Base-by-base conservation (phyloP, 2,797 vertebrate species). In the Tauraco hartlaubi region DNA sequence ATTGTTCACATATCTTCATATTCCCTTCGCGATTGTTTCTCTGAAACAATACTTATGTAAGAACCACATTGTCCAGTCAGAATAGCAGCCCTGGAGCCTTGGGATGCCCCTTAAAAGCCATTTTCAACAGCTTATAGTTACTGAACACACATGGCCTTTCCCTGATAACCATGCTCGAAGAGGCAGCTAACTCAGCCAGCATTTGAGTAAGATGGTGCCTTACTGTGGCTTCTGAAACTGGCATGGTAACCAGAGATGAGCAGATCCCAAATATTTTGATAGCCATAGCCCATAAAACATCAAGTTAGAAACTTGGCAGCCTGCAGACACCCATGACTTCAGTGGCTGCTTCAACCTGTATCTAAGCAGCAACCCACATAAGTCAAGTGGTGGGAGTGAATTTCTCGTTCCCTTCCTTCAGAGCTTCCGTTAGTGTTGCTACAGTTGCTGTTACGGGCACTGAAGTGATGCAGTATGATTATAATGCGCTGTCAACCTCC, bases 181-280 rank as follows among this genome's bases (percentile, higher is more conserved):
- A 69, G 43, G 48, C n/a, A 93, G 37, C 3, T 67, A 49, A 54
- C 41, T 75, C 55, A 63, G 56, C 11, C 33, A 85, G 39, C 11
- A 9, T 66, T 66, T 81, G 69, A 84, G 62, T n/a, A 75, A 90
- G 69, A 41, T 49, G 51, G 14, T 75, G 35, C 31, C 85, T 94
- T 43, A n/a, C 26, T 79, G 26, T 63, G 87, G 35, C 69, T 90
- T 83, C 77, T 88, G 46, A 94, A 96, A 39, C 41, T 1, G 0
- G 44, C 67, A 52, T 7, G 1, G 43, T 25, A 90, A 79, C 66
- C 69, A 85, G 58, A 86, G 66, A 84, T 35, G 59, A 90, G 83
- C 28, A 92, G 83, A 73, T 82, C 74, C 31, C 63, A 96, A 97
- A 95, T 96, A 90, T 96, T 97, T 94, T 97, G 94, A 95, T 95